A percentile compares a stretch with the other conserved stretches of the same genome.
phyloP scores from a whole-genome alignment of 2,113 vertebrate species.

The Zingel zingel region DNA sequence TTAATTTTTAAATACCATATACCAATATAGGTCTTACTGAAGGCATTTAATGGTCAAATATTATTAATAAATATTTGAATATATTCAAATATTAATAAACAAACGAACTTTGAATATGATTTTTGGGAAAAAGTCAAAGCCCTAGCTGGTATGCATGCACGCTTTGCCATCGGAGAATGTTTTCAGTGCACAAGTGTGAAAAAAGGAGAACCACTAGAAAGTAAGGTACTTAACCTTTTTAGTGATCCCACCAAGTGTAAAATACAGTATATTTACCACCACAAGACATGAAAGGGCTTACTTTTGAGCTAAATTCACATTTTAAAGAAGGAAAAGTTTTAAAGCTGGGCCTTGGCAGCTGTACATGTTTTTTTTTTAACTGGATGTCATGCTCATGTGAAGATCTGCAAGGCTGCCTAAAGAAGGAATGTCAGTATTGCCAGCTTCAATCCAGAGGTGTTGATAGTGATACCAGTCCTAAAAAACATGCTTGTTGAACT shows the following conservation, averaged over 20 bases:
- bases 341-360: not conserved
- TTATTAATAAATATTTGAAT: too few relatives aligned
- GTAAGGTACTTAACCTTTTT: slow-evolving; percentile 50
- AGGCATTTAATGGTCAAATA: too few relatives aligned
- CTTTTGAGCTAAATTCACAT: not conserved
- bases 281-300: not conserved
- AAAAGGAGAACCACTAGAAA: slow-evolving; percentile 43
- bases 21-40: too few relatives aligned
- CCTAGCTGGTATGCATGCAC: slow-evolving; percentile 27
- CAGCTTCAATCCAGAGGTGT: not conserved
- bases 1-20: too few relatives aligned
- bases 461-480: slow-evolving; percentile 4
- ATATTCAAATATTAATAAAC: too few relatives aligned
- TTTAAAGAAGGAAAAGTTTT: not conserved
- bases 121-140: too few relatives aligned
- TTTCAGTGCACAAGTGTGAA: slow-evolving; percentile 24
- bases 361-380: not conserved
- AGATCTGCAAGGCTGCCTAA: not conserved
- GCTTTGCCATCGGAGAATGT: slow-evolving; percentile 52
- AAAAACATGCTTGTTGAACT: slow-evolving; percentile 14
- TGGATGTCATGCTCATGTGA: slow-evolving; percentile 1
- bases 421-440: slow-evolving; percentile 7
- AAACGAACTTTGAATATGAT: too few relatives aligned
- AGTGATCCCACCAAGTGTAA: not conserved
- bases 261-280: not conserved